Evolutionary conservation across 2,888 invertebrate genomes (phyloP).

Genomic region (Trisateles emortualis): DNA sequence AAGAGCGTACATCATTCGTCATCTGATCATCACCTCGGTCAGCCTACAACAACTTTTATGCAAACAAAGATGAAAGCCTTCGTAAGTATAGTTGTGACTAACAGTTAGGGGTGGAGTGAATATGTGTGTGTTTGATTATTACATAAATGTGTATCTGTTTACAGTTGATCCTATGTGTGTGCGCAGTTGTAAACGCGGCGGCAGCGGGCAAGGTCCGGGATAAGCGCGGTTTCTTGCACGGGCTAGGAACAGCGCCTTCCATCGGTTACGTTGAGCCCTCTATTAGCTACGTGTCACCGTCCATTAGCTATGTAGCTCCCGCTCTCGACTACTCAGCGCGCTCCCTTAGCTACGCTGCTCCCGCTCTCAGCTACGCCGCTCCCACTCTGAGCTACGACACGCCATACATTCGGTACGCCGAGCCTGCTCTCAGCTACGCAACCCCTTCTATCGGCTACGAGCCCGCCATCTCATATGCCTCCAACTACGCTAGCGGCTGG

Average conservation of each 20-base stretch:
- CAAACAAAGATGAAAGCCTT: neutral
- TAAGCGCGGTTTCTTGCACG: slow-evolving; percentile 4
- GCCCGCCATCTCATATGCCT: slow-evolving; percentile 2
- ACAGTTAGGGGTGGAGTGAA: neutral
- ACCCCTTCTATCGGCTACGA: neutral
- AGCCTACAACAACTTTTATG: neutral
- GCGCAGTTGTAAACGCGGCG: neutral
- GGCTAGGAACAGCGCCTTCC: neutral
- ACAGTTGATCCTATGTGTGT: neutral
- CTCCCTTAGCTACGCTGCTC: neutral
- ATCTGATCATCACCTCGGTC: neutral
- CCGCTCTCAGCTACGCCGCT: neutral
- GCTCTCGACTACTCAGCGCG: neutral
- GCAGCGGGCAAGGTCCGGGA: neutral
- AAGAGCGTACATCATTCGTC: neutral
- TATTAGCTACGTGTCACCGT: neutral
- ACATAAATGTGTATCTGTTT: neutral
- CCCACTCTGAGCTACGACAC: neutral
- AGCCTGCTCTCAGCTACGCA: neutral
- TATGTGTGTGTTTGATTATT: neutral
- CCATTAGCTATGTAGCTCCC: neutral
- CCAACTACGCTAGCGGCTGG: slow-evolving; percentile 26
- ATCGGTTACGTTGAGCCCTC: neutral
- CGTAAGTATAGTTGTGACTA: neutral
- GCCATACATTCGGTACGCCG: too few species aligned